phyloP scores from a whole-genome alignment of 2,888 invertebrate species.

The Formica aserva region DNA sequence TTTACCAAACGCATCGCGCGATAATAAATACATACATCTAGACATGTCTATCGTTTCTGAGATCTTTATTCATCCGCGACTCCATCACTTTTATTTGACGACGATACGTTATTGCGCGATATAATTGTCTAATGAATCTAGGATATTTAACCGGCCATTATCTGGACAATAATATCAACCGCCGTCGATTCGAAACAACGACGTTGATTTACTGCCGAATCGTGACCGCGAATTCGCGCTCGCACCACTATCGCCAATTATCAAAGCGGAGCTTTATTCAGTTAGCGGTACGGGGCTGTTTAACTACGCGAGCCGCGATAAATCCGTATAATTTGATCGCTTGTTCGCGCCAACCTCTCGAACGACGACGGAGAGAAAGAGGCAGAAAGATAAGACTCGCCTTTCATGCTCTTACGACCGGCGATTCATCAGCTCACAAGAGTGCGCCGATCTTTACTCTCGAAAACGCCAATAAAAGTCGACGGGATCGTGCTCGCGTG shows the following conservation, averaged over 20 bases:
- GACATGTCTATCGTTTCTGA: not conserved
- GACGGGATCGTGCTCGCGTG: conserved; percentile 69
- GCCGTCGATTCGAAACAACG: conserved; percentile 35
- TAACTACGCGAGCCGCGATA: conserved; percentile 41
- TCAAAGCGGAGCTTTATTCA: conserved; percentile 51
- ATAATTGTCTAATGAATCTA: conserved; percentile 18
- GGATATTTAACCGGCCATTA: conserved; percentile 36
- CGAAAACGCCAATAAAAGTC: conserved; percentile 59
- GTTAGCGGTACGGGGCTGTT: conserved; percentile 37
- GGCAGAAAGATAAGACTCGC: not conserved
- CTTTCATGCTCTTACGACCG: conserved; percentile 13
- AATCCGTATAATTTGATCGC: conserved; percentile 50
- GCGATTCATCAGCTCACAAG: conserved; percentile 29
- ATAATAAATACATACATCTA: not conserved
- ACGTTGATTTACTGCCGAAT: conserved; percentile 47
- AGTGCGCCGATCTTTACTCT: conserved; percentile 3
- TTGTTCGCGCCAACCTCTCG: conserved; percentile 7
- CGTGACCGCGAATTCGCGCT: conserved; percentile 48
- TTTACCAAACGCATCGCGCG: not conserved
- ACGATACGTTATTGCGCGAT: not conserved
- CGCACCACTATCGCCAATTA: conserved; percentile 49
- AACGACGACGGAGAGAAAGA: not conserved
- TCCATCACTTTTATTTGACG: not conserved
- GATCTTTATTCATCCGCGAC: not conserved
- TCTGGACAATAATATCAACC: conserved; percentile 20